phyloP scores from a whole-genome alignment of 2,113 vertebrate genomes.

The Corythaeola cristata region DNA sequence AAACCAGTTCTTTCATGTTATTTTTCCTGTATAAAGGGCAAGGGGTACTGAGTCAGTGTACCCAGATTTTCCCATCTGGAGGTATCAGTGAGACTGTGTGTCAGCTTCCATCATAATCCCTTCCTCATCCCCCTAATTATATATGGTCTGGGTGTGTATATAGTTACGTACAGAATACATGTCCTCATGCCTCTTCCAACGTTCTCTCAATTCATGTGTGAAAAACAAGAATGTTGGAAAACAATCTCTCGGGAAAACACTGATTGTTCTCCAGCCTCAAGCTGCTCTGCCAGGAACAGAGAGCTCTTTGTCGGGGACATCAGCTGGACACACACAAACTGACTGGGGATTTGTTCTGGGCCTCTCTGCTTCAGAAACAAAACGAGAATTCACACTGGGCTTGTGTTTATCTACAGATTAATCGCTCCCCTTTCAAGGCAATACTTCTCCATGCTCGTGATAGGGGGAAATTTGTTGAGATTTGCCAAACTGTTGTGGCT shows the following conservation, averaged over 20 bases:
- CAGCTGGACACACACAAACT: constrained; percentile 17
- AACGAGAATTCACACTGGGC: neutral
- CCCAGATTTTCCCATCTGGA: neutral
- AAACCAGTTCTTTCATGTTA: neutral
- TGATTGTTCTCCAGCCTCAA: neutral
- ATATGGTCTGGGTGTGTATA: neutral
- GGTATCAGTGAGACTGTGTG: neutral
- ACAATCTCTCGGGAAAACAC: neutral
- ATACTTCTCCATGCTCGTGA: neutral
- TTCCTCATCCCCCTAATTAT: neutral
- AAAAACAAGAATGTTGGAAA: constrained; percentile 36
- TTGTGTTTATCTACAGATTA: neutral
- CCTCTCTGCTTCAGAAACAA: neutral
- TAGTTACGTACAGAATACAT: neutral
- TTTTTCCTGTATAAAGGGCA: neutral
- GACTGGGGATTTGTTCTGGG: constrained; percentile 29
- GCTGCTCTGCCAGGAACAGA: constrained; percentile 17
- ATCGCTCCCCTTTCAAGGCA: neutral
- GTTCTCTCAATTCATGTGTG: neutral
- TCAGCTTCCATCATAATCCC: neutral
- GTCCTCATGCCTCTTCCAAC: neutral
- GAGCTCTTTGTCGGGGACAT: neutral
- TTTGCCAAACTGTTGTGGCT: neutral
- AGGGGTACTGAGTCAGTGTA: neutral
- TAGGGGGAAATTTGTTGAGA: neutral